Percentiles rank a stretch among this genome's conserved stretches.
phyloP scores from a whole-genome alignment of 37 sponge, comb jelly and placozoan species.

The Aphrocallistes beatrix region DNA sequence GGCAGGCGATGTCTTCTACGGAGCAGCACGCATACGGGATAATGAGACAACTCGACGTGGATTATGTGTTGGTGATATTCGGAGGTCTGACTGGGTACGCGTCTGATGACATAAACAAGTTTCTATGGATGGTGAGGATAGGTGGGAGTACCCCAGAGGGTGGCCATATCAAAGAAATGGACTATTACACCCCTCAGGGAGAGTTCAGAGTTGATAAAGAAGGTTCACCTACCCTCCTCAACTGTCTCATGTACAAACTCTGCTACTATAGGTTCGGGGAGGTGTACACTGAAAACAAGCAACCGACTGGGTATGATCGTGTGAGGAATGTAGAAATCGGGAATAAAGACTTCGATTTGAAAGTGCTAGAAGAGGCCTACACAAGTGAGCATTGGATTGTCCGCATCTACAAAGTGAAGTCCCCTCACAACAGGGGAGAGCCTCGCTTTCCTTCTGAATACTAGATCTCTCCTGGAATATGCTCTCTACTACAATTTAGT shows the following conservation, averaged over 20 bases:
- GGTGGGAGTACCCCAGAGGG: constrained; percentile 93
- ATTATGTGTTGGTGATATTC: constrained; percentile 94
- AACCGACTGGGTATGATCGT: constrained; percentile 92
- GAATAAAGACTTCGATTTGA: constrained; percentile 96
- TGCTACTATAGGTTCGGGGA: constrained; percentile 95
- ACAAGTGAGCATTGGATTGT: constrained; percentile 99
- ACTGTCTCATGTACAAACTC: constrained; percentile 99
- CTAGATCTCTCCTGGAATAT: not conserved
- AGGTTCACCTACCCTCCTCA: constrained; percentile 79
- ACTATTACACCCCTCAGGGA: constrained; percentile 92
- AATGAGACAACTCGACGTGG: constrained; percentile 94
- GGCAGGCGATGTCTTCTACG: constrained; percentile 98
- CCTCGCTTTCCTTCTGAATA: not conserved
- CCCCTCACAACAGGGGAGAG: constrained; percentile 69
- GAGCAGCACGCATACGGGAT: constrained; percentile 94
- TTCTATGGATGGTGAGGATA: constrained; percentile 98
- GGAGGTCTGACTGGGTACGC: constrained; percentile 96
- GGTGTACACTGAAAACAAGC: constrained; percentile 83
- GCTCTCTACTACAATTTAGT: not conserved
- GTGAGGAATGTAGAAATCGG: constrained; percentile 97
- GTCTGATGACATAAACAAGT: constrained; percentile 98
- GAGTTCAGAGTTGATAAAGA: constrained; percentile 95
- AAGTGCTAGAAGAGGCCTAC: constrained; percentile 97
- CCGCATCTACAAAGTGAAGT: constrained; percentile 95
- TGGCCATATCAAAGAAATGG: constrained; percentile 79